Conservation (phyloP, 1,140 invertebrate genomes). For the Helicoverpa zea region DNA sequence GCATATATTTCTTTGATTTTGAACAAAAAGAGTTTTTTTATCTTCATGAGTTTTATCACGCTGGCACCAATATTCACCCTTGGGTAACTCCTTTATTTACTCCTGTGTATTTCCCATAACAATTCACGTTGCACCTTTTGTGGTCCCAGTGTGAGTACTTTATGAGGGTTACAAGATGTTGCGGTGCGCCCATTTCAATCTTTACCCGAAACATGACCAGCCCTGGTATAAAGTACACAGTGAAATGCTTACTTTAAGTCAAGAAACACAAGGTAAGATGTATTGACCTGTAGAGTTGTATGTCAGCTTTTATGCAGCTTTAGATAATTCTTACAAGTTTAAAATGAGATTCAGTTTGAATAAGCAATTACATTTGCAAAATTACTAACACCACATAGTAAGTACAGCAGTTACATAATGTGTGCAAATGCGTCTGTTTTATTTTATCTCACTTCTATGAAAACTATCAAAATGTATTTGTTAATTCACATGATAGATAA, state of each 20-base stretch:
- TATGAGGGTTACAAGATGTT: slow-evolving; percentile 37
- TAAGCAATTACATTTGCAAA: background rate
- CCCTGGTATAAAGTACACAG: background rate
- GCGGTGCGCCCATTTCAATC: slow-evolving; percentile 29
- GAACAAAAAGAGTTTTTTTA: background rate
- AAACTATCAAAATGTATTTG: no score
- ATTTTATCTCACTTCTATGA: no score
- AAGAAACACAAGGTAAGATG: slow-evolving; percentile 1
- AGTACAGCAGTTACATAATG: no score
- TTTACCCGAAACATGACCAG: slow-evolving; percentile 26
- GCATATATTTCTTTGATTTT: no score
- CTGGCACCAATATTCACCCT: slow-evolving; percentile 2
- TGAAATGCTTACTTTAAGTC: slow-evolving; percentile 23
- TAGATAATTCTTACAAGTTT: background rate
- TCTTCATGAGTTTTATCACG: background rate
- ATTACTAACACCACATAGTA: background rate
- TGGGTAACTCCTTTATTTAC: slow-evolving; percentile 3
- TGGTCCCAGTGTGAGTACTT: slow-evolving; percentile 7
- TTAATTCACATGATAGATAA: background rate
- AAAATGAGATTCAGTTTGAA: background rate
- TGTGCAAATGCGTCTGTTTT: no score
- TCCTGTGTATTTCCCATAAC: background rate
- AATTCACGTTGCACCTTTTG: slow-evolving; percentile 13
- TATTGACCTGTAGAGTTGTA: background rate
- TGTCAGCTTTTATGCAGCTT: background rate